Base-by-base conservation (phyloP, 2,888 invertebrate genomes). In the Stenolophus ochropezus region DNA sequence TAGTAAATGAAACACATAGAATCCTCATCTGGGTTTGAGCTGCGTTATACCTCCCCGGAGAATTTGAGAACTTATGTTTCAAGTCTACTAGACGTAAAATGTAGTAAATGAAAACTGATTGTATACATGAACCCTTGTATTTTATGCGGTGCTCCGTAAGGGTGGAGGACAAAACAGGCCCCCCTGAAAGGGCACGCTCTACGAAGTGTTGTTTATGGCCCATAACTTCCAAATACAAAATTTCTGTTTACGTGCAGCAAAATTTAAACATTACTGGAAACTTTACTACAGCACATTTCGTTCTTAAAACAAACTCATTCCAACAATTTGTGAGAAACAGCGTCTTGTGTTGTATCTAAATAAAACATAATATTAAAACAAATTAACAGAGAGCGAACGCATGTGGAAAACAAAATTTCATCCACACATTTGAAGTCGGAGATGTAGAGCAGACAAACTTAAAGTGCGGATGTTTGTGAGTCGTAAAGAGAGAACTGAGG, bases 351-450 rank as follows among this genome's bases (percentile, higher is more conserved):
- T 69, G 65, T 69, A 69, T 69, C 65, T 69, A 33, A 33, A 69
- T 69, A 69, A 61, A 69, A 69, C 65, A 69, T 69, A 69, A 69
- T 69, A 69, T 33, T 69, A 69, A 33, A 69, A 69, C 65, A 69
- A 69, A 69, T 69, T 69, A 69, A 69, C 65, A 69, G 14, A 33
- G 65, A 16, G 18, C 65, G 65, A 69, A 69, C 65, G 65, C 65
- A 69, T 69, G 65, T 69, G 33, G 65, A 69, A 69, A 69, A 69
- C 65, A 69, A 69, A 69, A 69, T 69, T 69, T 69, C 65, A 69
- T 69, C 65, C 65, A 33, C 61, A 61, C 61, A 61, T 61, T 61
- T 61, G n/a, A 61, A 25, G 61, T 14, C 58, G 61, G 21, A 16
- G 53, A n/a, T n/a, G n/a, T n/a, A n/a, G n/a, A n/a, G n/a, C n/a